A percentile compares a stretch with the other conserved stretches of the same genome.
Evolutionary conservation across 2,113 vertebrate genomes (phyloP).

Genomic region (Andinoacara biseriatus): DNA sequence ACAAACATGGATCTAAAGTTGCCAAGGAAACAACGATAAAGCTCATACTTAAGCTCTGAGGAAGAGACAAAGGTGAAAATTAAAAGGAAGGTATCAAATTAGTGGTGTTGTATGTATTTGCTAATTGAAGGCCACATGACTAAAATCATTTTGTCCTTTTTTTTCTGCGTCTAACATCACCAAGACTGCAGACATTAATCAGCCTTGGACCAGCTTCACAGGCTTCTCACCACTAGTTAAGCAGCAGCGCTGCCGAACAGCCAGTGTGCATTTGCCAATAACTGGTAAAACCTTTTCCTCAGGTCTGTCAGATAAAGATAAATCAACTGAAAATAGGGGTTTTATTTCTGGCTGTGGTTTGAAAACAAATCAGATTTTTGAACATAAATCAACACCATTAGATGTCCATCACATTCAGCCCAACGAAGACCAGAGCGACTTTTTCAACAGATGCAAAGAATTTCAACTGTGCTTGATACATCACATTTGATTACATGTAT

Average conservation of each 20-base stretch:
- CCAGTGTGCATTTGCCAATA: neutral
- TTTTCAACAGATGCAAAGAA: neutral
- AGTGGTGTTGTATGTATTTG: neutral
- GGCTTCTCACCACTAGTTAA: neutral
- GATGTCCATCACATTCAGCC: neutral
- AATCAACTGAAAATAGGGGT: neutral
- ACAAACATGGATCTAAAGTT: neutral
- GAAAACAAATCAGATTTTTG: slow-evolving; percentile 10
- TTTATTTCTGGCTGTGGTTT: slow-evolving; percentile 13
- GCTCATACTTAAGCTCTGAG: neutral
- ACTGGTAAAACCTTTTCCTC: slow-evolving; percentile 4
- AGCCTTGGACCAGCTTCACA: neutral
- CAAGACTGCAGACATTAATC: neutral
- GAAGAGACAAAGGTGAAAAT: neutral
- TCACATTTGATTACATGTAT: neutral
- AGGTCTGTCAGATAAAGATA: slow-evolving; percentile 16
- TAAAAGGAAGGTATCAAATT: neutral
- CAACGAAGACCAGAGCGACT: neutral
- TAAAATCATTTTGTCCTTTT: neutral
- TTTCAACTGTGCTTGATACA: neutral
- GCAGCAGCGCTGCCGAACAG: slow-evolving; percentile 11
- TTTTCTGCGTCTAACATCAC: neutral
- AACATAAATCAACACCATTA: neutral
- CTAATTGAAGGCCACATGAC: neutral
- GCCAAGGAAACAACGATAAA: slow-evolving; percentile 4